Evolutionary conservation across 2,113 vertebrate species (phyloP).

Genomic region (Corvus cornix): DNA sequence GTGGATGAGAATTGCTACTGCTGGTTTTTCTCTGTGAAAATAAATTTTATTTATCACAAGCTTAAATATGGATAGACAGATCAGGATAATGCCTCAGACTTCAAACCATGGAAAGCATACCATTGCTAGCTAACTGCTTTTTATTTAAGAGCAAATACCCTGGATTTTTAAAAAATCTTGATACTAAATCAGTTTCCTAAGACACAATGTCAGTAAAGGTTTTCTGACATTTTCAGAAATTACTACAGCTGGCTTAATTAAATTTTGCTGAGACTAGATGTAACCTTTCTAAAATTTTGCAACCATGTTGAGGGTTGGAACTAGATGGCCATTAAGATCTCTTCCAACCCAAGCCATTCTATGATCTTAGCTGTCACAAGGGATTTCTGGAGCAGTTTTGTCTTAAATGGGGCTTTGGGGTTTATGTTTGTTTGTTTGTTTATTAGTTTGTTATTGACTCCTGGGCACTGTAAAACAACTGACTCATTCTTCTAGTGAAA

Average conservation of each 20-base stretch:
- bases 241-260: background rate
- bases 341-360: background rate
- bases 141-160: background rate
- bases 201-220: background rate
- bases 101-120: accelerated
- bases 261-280: background rate
- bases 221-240: background rate
- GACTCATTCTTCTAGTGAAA: background rate
- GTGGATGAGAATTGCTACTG: background rate
- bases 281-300: background rate
- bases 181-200: background rate
- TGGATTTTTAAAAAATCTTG: accelerated
- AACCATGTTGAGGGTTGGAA: background rate
- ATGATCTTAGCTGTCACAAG: background rate
- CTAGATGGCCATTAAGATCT: no score
- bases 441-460: background rate
- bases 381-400: background rate
- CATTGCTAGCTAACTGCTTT: background rate
- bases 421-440: background rate
- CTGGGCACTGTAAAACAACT: background rate
- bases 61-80: background rate
- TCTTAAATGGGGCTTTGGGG: background rate
- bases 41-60: background rate
- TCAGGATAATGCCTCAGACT: background rate
- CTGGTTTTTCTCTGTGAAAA: background rate